Base-by-base conservation (phyloP, 2,888 invertebrate species). In the Nomada lathburiana region DNA sequence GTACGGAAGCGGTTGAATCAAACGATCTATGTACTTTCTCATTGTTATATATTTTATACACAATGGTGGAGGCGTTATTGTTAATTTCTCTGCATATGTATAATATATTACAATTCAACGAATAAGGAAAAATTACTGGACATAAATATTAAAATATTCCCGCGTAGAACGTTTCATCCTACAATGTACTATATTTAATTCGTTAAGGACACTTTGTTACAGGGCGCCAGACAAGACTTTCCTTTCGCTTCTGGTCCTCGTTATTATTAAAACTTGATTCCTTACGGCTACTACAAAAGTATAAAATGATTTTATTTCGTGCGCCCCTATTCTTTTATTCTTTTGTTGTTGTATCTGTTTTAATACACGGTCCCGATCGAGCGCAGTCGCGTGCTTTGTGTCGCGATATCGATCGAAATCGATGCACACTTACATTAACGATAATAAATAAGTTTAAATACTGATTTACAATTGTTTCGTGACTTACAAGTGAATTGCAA, bases 401-500 rank as follows among this genome's bases (percentile, higher is more conserved):
- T 18, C 18, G 18, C 57, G 65, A 65, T 11, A 42, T 64, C 65
- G 64, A 76, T 72, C 80, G 79, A 84, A 73, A 78, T 76, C 84
- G 62, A 4, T 13, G 80, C 83, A 74, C 86, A 76, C 79, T 90
- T 89, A 92, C 78, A 84, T 89, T 89, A 91, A 89, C 80, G 87
- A 89, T 91, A 93, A 93, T 94, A 93, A 93, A 92, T 93, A 90
- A 89, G 82, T 88, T 92, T 93, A 93, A 93, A 94, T 93, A 94
- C 93, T 93, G 93, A 93, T 93, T 89, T 93, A 93, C 93, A 93
- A 92, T 68, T 91, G 89, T 90, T 85, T 73, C 20, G 36, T 87
- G 86, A 80, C 86, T 88, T 90, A 89, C 80, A 79, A 86, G 82
- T 83, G 86, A 82, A 80, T 85, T 88, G 80, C 70, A 87, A 91